Evolutionary conservation across 2,888 invertebrate genomes (phyloP).

Genomic region (Lasioglossum vierecki): DNA sequence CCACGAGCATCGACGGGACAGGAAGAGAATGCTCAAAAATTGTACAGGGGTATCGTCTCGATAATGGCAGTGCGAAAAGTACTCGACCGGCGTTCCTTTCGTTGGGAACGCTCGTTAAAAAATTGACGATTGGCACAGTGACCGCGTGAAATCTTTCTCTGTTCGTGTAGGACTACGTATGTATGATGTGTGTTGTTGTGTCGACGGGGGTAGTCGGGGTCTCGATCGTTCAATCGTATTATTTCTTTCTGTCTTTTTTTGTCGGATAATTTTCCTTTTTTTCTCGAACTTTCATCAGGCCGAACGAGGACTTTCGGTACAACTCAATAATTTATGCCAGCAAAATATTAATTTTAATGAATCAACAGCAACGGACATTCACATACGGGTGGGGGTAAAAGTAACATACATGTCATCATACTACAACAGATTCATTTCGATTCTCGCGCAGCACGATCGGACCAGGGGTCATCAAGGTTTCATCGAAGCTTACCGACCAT

Average conservation of each 20-base stretch:
- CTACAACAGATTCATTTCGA: conserved; percentile 62
- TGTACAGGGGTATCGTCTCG: conserved; percentile 44
- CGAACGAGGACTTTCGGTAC: conserved; percentile 71
- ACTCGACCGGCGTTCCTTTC: conserved; percentile 34
- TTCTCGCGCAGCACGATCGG: conserved; percentile 67
- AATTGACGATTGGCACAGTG: conserved; percentile 43
- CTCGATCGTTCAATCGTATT: conserved; percentile 41
- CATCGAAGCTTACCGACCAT: conserved; percentile 46
- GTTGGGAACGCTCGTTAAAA: conserved; percentile 2
- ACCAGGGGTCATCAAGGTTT: conserved; percentile 58
- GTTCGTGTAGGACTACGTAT: conserved; percentile 15
- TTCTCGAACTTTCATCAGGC: conserved; percentile 61
- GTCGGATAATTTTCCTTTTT: conserved; percentile 3
- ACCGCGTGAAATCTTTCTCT: conserved; percentile 48
- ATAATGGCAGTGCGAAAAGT: conserved; percentile 61
- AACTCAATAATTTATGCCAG: conserved; percentile 77
- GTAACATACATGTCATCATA: conserved; percentile 67
- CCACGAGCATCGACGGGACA: conserved; percentile 18
- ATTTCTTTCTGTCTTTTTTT: not conserved
- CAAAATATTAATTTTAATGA: conserved; percentile 79
- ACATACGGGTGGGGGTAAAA: conserved; percentile 69
- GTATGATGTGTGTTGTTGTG: not conserved
- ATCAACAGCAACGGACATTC: conserved; percentile 80
- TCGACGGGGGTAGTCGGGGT: conserved; percentile 2
- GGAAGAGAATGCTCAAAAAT: conserved; percentile 38